A percentile compares a stretch with the other conserved stretches of the same genome.
phyloP scores from a whole-genome alignment of 2,888 invertebrate genomes.

The Acleris sparsana region DNA sequence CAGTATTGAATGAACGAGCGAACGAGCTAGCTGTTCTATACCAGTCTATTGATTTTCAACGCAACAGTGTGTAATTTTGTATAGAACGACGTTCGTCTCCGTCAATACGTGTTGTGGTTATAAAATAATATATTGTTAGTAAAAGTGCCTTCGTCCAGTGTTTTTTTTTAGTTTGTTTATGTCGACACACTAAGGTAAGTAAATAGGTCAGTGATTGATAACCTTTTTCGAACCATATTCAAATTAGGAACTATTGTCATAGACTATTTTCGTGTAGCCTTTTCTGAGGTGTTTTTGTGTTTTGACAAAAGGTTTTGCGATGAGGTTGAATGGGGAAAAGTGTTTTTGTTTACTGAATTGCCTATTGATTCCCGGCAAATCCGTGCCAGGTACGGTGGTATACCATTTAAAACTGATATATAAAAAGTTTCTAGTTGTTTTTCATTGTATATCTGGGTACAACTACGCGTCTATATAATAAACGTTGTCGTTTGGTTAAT shows the following conservation, averaged over 20 bases:
- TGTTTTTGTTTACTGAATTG: conserved; percentile 68
- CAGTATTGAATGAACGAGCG: conserved; percentile 71
- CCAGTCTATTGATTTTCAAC: conserved; percentile 68
- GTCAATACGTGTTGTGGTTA: conserved; percentile 60
- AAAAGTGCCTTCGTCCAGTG: conserved; percentile 66
- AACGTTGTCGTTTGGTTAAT: neutral
- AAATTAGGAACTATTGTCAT: conserved; percentile 24
- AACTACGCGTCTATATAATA: conserved; percentile 8
- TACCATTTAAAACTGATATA: conserved; percentile 37
- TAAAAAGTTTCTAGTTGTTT: conserved; percentile 7
- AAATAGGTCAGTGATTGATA: conserved; percentile 49
- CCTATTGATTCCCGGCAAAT: conserved; percentile 44
- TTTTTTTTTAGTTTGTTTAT: conserved; percentile 46
- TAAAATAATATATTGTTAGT: conserved; percentile 29
- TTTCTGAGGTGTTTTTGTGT: conserved; percentile 49
- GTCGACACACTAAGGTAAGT: conserved; percentile 56
- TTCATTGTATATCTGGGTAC: conserved; percentile 3
- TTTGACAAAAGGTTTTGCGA: conserved; percentile 44
- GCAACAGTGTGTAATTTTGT: conserved; percentile 65
- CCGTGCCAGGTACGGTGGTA: conserved; percentile 55
- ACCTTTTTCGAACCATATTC: conserved; percentile 18
- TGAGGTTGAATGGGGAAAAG: conserved; percentile 61
- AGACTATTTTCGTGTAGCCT: conserved; percentile 24
- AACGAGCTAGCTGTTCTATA: conserved; percentile 57
- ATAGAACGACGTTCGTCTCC: conserved; percentile 49